phyloP scores from a whole-genome alignment of 2,888 invertebrate genomes.

The Cephus pulcher region DNA sequence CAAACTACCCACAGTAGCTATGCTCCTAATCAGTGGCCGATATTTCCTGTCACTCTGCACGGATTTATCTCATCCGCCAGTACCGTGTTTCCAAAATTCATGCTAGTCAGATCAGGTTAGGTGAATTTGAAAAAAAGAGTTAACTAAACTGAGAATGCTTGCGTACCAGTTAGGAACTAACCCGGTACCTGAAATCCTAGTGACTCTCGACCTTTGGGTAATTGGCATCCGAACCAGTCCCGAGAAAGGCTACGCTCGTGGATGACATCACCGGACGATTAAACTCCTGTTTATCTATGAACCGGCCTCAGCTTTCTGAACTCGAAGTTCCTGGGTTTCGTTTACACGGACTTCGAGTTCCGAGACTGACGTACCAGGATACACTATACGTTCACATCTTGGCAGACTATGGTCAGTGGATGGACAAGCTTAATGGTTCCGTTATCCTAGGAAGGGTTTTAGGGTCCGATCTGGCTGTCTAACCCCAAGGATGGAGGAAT shows the following conservation, averaged over 20 bases:
- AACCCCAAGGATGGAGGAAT: constrained; percentile 39
- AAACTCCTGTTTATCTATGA: background rate
- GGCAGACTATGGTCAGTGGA: constrained; percentile 34
- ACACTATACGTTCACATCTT: background rate
- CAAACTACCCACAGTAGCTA: background rate
- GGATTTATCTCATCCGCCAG: background rate
- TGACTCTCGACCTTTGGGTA: background rate
- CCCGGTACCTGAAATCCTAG: background rate
- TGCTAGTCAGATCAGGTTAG: background rate
- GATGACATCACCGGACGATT: background rate
- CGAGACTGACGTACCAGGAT: background rate
- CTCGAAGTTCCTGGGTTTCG: background rate
- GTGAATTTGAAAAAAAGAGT: background rate
- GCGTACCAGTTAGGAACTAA: background rate
- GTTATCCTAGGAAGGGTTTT: constrained; percentile 55
- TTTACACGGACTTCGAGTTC: background rate
- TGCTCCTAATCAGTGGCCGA: background rate
- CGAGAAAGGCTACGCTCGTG: background rate
- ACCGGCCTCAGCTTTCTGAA: background rate
- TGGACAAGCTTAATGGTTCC: constrained; percentile 51
- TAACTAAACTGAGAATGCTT: background rate
- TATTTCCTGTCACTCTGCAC: background rate
- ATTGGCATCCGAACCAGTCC: background rate
- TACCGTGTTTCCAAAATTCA: background rate
- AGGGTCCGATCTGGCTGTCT: constrained; percentile 48